Evolutionary conservation across 1,140 invertebrate species (phyloP), one percentile per base, ranked within the genome.

Genomic region (Sarcophaga peregrina): DNA sequence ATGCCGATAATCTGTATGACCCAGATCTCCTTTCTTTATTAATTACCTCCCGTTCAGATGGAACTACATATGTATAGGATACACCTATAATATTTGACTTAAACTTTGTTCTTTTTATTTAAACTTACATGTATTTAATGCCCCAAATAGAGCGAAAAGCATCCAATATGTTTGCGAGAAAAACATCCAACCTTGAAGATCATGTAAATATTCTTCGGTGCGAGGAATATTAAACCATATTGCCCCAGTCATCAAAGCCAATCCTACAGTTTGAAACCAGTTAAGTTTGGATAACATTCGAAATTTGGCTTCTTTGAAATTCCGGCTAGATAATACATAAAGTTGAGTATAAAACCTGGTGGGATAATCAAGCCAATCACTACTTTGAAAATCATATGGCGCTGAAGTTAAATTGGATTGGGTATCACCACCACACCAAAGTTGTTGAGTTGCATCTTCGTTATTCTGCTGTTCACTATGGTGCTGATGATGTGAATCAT

Each of bases 151-250:
- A 15, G 95, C 94, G 89, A 96, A 96, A 47, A 97, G 91, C 94
- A 96, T 96, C 96, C 95, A 97, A 87, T 96, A 96, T 45, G 95
- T 96, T 45, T 95, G 95, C 25, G 95, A 95, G 91, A 96, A 96
- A 88, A 96, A 96, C 94, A 96, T 95, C 95, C 95, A 96, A 68
- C 96, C 96, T 91, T 96, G 95, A 48, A 96, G 94, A 90, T 97
- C 95, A 83, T 95, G 93, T 46, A 97, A 91, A 7, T 94, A 93
- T 84, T 95, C 93, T 90, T 97, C 96, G 8, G 92, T 94, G 47
- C 95, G 91, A 4, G 95, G 94, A 86, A 96, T 90, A 87, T 96
- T 93, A 85, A 96, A 95, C 96, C 96, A 97, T 13, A 97, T 91
- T 7, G 96, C 92, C 8, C 96, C 95, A 3, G 95, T 94, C 87